A percentile compares a stretch with the other conserved stretches of the same genome.
Evolutionary conservation across 2,888 invertebrate genomes (phyloP).

Genomic region (Habrosyne pyritoides): DNA sequence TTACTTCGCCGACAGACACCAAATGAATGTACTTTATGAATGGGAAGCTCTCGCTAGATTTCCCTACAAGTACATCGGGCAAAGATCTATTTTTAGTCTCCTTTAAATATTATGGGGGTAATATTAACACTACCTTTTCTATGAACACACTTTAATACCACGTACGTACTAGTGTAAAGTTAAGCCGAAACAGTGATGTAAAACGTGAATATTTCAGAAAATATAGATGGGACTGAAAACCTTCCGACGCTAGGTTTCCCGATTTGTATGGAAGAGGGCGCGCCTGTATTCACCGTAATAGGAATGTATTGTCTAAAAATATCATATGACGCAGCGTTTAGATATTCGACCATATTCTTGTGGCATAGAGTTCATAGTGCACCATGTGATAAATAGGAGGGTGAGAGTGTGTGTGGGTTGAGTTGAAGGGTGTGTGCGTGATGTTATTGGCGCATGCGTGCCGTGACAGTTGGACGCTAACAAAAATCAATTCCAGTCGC

Average conservation of each 20-base stretch:
- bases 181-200: constrained; percentile 45
- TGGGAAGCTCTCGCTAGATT: constrained; percentile 63
- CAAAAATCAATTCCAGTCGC: constrained; percentile 78
- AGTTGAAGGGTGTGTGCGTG: constrained; percentile 56
- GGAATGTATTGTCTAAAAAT: constrained; percentile 79
- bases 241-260: constrained; percentile 70
- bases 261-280: constrained; percentile 80
- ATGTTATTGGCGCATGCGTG: constrained; percentile 70
- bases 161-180: constrained; percentile 37
- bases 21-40: constrained; percentile 78
- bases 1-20: constrained; percentile 64
- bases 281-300: constrained; percentile 66
- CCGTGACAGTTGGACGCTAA: constrained; percentile 48
- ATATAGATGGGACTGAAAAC: constrained; percentile 69
- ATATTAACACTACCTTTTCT: constrained; percentile 24
- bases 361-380: constrained; percentile 28
- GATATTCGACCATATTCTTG: constrained; percentile 27
- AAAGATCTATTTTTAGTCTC: constrained; percentile 67
- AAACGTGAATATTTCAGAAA: constrained; percentile 65
- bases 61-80: constrained; percentile 56
- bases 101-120: constrained; percentile 29
- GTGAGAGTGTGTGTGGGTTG: constrained; percentile 49
- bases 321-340: constrained; percentile 36
- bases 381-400: constrained; percentile 16
- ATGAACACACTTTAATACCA: constrained; percentile 40